Base-by-base conservation (phyloP, 2,888 invertebrate species). In the Drosophila sordidula region DNA sequence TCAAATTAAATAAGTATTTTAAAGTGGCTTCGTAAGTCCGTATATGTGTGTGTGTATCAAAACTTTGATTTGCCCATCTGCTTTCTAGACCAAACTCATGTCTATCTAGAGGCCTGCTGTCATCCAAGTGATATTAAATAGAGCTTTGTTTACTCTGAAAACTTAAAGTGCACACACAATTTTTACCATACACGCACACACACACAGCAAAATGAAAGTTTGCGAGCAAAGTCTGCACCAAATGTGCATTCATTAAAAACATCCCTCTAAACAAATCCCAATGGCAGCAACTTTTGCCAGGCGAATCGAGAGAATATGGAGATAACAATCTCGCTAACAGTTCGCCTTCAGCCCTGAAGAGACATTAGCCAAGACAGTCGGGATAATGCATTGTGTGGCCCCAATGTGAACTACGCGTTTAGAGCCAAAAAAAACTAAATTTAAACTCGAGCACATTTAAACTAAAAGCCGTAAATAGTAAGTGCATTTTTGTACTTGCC, bases 1-100 rank as follows among this genome's bases (percentile, higher is more conserved):
- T 86, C 67, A 63, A 86, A 79, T 79, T 76, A 76, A 47, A 55
- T 63, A 79, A 79, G 79, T 65, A 70, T 78, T 75, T 79, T 59
- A 65, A 67, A 79, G 59, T 58, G 65, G 44, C 62, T 49, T 56
- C 56, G 50, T 32, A 29, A 51, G 18, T 47, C 25, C 16, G 9
- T 16, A 16, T 14, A 8, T 22, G 11, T 8, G 11, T 18, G 11
- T 51, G 36, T 36, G 16, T 29, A 16, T 6, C 14, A 29, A 44
- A 56, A 57, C 32, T 57, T 71, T 46, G 38, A 16, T 39, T 52
- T 6, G 32, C 38, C 44, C 12, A 49, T 50, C 68, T 38, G 70
- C 26, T 38, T 56, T 18, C 22, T 45, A 34, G 22, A 52, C 41
- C 25, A 25, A 34, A 25, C 38, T 39, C 29, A 36, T 44, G 18